These are phyloP conservation scores for Chaetodon trifascialis DNA, from an alignment of 2,113 vertebrate genomes.

Conservation along the genomic window DNA sequence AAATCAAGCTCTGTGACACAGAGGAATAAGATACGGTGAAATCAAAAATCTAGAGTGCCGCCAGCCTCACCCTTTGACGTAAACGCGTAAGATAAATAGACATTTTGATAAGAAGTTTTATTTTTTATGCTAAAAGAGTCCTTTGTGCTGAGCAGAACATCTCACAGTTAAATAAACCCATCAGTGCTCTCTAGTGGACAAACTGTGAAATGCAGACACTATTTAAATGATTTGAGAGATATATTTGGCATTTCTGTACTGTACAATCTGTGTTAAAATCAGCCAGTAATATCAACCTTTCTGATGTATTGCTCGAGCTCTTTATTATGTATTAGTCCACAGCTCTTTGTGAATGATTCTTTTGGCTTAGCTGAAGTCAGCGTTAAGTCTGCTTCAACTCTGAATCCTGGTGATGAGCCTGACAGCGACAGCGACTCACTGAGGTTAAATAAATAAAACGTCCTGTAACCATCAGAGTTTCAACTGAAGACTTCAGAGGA, in stretches of 20 bases:
- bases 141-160: too few species aligned
- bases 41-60: too few species aligned
- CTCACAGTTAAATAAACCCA: neutral
- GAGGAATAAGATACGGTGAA: too few species aligned
- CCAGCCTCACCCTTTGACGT: too few species aligned
- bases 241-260: too few species aligned
- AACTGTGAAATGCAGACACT: too few species aligned
- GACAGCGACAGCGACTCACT: neutral
- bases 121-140: too few species aligned
- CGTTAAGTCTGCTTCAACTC: neutral
- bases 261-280: neutral
- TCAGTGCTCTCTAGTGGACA: too few species aligned
- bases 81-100: too few species aligned
- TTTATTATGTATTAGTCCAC: neutral
- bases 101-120: too few species aligned
- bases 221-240: too few species aligned
- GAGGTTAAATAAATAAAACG: neutral
- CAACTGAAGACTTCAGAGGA: conserved; percentile 33
- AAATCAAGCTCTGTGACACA: too few species aligned
- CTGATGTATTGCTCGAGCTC: neutral
- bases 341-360: neutral
- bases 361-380: neutral
- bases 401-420: neutral
- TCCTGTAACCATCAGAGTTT: neutral
- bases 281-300: neutral